These are phyloP conservation scores for Vipera ursinii DNA, from an alignment of 2,797 vertebrate genomes.

Conservation along the genomic window DNA sequence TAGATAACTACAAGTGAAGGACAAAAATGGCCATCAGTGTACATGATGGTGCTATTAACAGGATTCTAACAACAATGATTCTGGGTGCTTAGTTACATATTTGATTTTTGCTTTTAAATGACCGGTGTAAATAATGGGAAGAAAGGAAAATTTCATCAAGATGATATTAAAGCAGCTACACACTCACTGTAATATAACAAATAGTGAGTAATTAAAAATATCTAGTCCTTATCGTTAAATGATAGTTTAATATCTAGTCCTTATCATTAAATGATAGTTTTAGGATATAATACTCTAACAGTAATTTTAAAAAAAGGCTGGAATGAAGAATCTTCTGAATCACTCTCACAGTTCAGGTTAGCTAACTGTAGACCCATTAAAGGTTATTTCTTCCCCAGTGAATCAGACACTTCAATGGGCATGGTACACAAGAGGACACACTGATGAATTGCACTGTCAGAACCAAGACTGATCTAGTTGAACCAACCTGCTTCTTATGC, in stretches of 20 bases:
- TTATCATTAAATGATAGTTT: constrained; percentile 6
- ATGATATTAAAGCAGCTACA: constrained; percentile 47
- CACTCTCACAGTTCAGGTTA: neutral
- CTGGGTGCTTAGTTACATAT: neutral
- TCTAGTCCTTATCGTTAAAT: neutral
- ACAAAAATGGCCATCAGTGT: constrained; percentile 38
- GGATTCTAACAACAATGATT: constrained; percentile 30
- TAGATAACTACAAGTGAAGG: constrained; percentile 23
- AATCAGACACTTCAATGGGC: neutral
- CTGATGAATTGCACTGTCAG: neutral
- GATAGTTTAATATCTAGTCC: neutral
- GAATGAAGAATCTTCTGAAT: accelerated
- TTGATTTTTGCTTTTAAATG: constrained; percentile 45
- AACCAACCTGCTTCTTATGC: neutral
- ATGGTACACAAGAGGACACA: neutral
- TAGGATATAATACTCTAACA: neutral
- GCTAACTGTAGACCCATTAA: neutral
- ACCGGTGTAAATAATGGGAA: constrained; percentile 48
- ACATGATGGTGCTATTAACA: constrained; percentile 8
- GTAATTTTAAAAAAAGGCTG: constrained; percentile 21
- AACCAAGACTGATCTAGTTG: neutral
- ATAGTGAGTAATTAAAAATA: constrained; percentile 4
- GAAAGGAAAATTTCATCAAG: constrained; percentile 42
- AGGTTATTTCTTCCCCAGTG: accelerated
- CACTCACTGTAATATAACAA: constrained; percentile 31